Conservation (phyloP, 2,113 vertebrate species). For the Setophaga petechia region DNA sequence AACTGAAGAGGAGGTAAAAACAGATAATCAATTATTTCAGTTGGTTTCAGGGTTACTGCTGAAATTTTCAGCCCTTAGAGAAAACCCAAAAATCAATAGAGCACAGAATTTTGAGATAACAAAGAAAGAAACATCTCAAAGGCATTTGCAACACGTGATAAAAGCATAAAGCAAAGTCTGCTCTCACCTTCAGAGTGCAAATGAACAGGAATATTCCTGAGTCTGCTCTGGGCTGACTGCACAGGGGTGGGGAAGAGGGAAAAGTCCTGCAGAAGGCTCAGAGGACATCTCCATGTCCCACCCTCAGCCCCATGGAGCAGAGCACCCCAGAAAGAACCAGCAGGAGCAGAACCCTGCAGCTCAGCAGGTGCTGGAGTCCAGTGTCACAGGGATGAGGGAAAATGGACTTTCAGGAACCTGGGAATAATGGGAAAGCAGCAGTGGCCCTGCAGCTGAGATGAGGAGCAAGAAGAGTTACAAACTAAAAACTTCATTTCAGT, state of each 20-base stretch:
- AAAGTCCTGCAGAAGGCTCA: neutral
- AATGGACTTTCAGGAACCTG: neutral
- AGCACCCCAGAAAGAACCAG: neutral
- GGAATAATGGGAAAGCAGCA: neutral
- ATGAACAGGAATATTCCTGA: neutral
- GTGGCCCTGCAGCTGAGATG: neutral
- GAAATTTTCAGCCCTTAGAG: slow-evolving; percentile 40
- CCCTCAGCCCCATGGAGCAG: neutral
- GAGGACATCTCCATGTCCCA: neutral
- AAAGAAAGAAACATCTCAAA: slow-evolving; percentile 36
- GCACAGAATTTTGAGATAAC: slow-evolving; percentile 27
- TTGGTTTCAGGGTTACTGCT: slow-evolving; percentile 33
- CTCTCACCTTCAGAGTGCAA: slow-evolving; percentile 35
- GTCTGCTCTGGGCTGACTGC: neutral
- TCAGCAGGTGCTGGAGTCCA: neutral
- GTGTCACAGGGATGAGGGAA: fast-evolving
- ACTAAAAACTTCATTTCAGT: neutral
- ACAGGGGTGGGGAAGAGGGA: neutral
- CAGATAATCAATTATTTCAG: slow-evolving; percentile 64
- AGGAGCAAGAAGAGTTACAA: fast-evolving
- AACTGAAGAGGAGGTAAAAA: slow-evolving; percentile 54
- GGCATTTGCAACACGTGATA: neutral
- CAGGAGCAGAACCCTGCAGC: neutral
- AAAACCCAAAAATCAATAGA: slow-evolving; percentile 56
- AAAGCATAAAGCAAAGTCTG: neutral